These are phyloP conservation scores for Caenorhabditis afra DNA, from an alignment of 2,888 invertebrate species.

Conservation along the genomic window DNA sequence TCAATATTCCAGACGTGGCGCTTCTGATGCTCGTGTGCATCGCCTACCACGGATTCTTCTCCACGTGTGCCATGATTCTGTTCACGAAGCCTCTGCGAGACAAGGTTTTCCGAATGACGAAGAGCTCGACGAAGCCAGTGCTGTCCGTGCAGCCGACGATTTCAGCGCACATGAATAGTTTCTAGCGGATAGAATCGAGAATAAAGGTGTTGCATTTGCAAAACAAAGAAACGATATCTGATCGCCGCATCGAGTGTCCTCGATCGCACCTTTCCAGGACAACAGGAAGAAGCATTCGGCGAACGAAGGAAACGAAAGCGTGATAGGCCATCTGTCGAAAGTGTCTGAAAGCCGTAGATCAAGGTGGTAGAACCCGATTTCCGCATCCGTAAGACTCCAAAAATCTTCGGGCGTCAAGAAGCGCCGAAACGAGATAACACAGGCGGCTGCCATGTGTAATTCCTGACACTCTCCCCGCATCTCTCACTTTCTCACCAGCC, in stretches of 20 bases:
- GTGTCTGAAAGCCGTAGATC: slow-evolving; percentile 34
- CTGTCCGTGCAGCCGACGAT: neutral
- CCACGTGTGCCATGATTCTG: slow-evolving; percentile 5
- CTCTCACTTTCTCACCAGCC: slow-evolving; percentile 8
- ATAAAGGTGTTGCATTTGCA: no score
- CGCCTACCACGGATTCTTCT: slow-evolving; percentile 17
- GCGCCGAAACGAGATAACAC: slow-evolving; percentile 3
- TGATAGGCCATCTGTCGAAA: neutral
- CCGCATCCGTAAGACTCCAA: slow-evolving; percentile 48
- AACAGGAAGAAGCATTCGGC: neutral
- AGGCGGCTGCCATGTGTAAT: slow-evolving; percentile 27
- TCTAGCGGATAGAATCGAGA: no score
- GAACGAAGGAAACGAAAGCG: neutral
- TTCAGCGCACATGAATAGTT: no score
- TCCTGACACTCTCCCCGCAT: slow-evolving; percentile 27
- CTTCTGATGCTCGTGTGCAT: neutral
- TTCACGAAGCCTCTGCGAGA: slow-evolving; percentile 16
- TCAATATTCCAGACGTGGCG: neutral
- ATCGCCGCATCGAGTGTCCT: neutral
- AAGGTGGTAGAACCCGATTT: slow-evolving; percentile 39
- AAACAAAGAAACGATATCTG: no score
- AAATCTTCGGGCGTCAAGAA: slow-evolving; percentile 18
- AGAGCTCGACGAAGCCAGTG: neutral
- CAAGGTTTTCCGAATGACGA: neutral
- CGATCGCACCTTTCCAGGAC: neutral